Conservation (phyloP, 2,113 vertebrate species). For the Ammodytes dubius region DNA sequence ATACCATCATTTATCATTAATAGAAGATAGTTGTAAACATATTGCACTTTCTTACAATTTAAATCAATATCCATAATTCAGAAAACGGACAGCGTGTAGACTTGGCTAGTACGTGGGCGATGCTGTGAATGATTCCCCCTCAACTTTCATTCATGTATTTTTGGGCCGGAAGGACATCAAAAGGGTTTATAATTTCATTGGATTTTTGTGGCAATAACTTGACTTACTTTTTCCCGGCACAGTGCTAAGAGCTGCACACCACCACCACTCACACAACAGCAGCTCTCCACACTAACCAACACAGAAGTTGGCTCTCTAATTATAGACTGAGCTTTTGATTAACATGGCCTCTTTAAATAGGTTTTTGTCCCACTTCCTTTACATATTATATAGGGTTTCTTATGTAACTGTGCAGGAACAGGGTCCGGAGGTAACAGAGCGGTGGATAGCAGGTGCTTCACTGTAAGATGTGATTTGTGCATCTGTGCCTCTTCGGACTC, state of each 20-base stretch:
- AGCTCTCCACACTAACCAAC: conserved; percentile 12
- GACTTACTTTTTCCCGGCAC: conserved; percentile 3
- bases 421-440: background rate
- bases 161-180: background rate
- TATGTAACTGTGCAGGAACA: conserved; percentile 22
- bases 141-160: background rate
- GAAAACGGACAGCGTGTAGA: conserved; percentile 1
- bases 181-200: conserved; percentile 15
- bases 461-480: conserved; percentile 24
- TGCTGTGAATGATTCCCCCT: conserved; percentile 8
- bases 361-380: conserved; percentile 62
- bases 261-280: conserved; percentile 18
- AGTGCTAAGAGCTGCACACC: conserved; percentile 16
- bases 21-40: conserved; percentile 11
- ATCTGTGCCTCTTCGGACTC: conserved; percentile 40
- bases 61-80: conserved; percentile 15
- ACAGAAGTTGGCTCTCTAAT: conserved; percentile 51
- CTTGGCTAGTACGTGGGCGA: background rate
- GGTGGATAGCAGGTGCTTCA: conserved; percentile 46
- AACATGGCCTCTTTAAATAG: conserved; percentile 57
- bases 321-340: conserved; percentile 59
- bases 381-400: conserved; percentile 33
- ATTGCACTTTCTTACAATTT: conserved; percentile 4
- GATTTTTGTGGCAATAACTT: conserved; percentile 26
- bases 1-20: conserved; percentile 51